phyloP scores from a whole-genome alignment of 92 coral and sea anemone species.

The Pocillopora grandis region DNA sequence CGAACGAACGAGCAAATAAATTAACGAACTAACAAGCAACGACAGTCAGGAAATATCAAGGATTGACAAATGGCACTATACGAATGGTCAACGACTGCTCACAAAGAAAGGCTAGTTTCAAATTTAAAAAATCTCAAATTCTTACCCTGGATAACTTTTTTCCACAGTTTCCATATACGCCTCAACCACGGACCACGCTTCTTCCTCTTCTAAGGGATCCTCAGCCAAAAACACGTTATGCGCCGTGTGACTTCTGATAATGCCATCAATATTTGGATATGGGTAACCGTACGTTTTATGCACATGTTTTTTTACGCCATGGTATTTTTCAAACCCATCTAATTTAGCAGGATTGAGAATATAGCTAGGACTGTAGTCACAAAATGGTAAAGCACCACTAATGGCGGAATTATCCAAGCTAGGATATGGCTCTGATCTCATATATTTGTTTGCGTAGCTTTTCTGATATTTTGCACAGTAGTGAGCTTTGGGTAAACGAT shows the following conservation, averaged over 20 bases:
- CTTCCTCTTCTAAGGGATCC: conserved; percentile 28
- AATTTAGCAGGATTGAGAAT: background rate
- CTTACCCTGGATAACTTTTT: conserved; percentile 57
- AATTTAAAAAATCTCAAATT: background rate
- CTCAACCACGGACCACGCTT: conserved; percentile 39
- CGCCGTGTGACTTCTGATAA: background rate
- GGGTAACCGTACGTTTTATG: conserved; percentile 19
- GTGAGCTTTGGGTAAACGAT: conserved; percentile 20
- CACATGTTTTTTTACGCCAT: conserved; percentile 2
- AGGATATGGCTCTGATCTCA: conserved; percentile 10
- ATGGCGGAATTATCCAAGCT: background rate
- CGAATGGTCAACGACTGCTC: no score
- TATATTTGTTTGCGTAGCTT: conserved; percentile 23
- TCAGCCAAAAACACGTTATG: conserved; percentile 3
- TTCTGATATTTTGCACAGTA: conserved; percentile 12
- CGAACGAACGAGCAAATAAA: no score
- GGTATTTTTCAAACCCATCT: background rate
- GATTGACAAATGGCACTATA: no score
- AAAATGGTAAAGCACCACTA: background rate
- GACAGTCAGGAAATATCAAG: no score
- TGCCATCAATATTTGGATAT: conserved; percentile 16
- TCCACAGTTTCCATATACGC: conserved; percentile 46
- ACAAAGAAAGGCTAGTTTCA: no score
- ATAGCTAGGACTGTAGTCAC: conserved; percentile 31
- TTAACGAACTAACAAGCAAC: no score